Evolutionary conservation across 2,888 invertebrate genomes (phyloP), one percentile per base, ranked within the genome.

Genomic region (Vanessa cardui): DNA sequence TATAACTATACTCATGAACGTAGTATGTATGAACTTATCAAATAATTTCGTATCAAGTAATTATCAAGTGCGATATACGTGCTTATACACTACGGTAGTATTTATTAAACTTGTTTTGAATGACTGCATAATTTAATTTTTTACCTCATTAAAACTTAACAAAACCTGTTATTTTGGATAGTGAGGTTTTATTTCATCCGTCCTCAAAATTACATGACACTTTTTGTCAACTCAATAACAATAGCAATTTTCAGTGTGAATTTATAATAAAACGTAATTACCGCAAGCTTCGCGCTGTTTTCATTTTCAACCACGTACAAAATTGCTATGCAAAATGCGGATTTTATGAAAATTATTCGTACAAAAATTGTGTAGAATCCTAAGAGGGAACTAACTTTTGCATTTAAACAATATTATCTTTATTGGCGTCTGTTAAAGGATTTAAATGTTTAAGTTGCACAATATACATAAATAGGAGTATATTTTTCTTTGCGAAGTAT

Each of bases 241-340:
- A 64, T 58, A 64, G 47, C 33, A 64, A 64, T 64, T 64, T 58
- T 20, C 64, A 64, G 58, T 58, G 56, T 64, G 47, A 64, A 58
- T 58, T 63, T 58, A 64, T 49, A 64, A 64, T 64, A 58, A 64
- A 58, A 64, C 64, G 58, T 64, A 64, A 64, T 58, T 64, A 50
- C 64, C 58, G 50, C 47, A 46, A 49, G 49, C 58, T 64, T 64
- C 49, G 18, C 58, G 49, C 49, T 64, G 49, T 50, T 64, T 58
- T 58, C 49, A 39, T 64, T 33, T 33, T 49, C 33, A 58, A 58
- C 63, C 58, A 58, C 21, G 58, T 49, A 64, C 49, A 58, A 58
- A 64, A 64, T 58, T 58, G 47, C 49, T 64, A 21, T 31, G 58
- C 31, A 58, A 64, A 64, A 56, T 39, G 33, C 18, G 33, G 33